These are phyloP conservation scores for Syngnathoides biaculeatus DNA, from an alignment of 2,113 vertebrate species.

Conservation along the genomic window DNA sequence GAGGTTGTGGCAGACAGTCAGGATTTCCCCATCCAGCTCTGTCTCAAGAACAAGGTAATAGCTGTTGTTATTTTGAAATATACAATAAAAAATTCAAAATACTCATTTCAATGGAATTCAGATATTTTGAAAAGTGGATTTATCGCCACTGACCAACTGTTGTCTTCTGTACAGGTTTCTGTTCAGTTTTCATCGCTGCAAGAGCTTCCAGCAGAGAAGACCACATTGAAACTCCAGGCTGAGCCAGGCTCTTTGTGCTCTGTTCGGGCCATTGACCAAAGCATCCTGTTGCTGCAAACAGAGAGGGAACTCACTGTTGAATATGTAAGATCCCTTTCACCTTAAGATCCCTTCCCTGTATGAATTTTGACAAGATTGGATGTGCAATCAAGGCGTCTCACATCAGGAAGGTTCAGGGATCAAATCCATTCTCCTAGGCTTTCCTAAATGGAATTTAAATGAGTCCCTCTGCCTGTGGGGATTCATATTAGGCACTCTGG, in stretches of 20 bases:
- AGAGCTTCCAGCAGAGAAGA: constrained; percentile 70
- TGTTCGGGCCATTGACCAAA: constrained; percentile 78
- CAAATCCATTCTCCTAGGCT: not conserved
- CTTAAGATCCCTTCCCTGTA: too few relatives aligned
- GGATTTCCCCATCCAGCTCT: constrained; percentile 72
- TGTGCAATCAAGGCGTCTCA: too few relatives aligned
- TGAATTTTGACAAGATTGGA: not conserved
- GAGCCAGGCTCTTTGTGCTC: constrained; percentile 80
- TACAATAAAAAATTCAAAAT: not conserved
- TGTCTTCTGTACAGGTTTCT: constrained; percentile 70
- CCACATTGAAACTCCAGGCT: constrained; percentile 71
- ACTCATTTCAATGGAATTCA: not conserved
- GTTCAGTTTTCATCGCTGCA: constrained; percentile 73
- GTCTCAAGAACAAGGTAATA: constrained; percentile 83
- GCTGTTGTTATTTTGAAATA: not conserved
- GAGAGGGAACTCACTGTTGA: constrained; percentile 65
- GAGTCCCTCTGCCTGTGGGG: not conserved
- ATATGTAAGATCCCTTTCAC: constrained; percentile 47
- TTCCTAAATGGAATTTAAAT: not conserved
- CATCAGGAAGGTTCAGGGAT: not conserved
- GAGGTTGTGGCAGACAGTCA: constrained; percentile 81
- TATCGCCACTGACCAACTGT: not conserved
- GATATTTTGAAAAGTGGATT: not conserved
- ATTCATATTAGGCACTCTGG: too few relatives aligned
- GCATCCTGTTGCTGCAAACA: constrained; percentile 72